Percentiles rank a stretch among this genome's conserved stretches.
Conservation (phyloP, 1,140 invertebrate species). For the Drosophila malerkotliana region DNA sequence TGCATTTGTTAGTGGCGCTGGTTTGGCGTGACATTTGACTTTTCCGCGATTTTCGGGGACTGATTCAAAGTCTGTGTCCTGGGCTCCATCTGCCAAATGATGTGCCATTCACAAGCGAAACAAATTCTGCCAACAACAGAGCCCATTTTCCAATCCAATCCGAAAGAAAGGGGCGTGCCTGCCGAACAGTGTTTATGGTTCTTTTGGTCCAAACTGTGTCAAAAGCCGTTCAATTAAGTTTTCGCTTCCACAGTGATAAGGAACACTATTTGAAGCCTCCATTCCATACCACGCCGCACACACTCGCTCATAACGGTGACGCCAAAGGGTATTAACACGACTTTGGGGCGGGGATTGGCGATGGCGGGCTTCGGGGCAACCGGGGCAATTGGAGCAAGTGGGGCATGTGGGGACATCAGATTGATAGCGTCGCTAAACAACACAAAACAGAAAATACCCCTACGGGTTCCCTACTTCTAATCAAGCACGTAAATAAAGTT, state of each 20-base stretch:
- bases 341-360: not conserved
- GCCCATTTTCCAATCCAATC: conserved; percentile 28
- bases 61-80: conserved; percentile 23
- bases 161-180: not conserved
- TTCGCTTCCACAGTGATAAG: conserved; percentile 73
- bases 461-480: conserved; percentile 57
- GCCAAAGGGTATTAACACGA: conserved; percentile 35
- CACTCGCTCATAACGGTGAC: conserved; percentile 46
- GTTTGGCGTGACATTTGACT: conserved; percentile 67
- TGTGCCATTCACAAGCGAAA: conserved; percentile 73
- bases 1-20: conserved; percentile 36
- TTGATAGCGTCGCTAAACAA: conserved; percentile 57
- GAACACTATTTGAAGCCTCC: conserved; percentile 2
- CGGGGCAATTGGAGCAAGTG: conserved; percentile 9
- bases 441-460: conserved; percentile 46
- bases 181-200: conserved; percentile 38
- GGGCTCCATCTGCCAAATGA: conserved; percentile 51
- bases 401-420: conserved; percentile 40
- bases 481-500: conserved; percentile 82
- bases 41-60: conserved; percentile 5
- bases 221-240: conserved; percentile 78
- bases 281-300: not conserved
- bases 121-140: conserved; percentile 64
- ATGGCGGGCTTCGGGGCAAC: not conserved
- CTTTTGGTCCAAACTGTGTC: conserved; percentile 67